A percentile compares a stretch with the other conserved stretches of the same genome.
phyloP scores from a whole-genome alignment of 2,888 invertebrate genomes.

The Phalera bucephala region DNA sequence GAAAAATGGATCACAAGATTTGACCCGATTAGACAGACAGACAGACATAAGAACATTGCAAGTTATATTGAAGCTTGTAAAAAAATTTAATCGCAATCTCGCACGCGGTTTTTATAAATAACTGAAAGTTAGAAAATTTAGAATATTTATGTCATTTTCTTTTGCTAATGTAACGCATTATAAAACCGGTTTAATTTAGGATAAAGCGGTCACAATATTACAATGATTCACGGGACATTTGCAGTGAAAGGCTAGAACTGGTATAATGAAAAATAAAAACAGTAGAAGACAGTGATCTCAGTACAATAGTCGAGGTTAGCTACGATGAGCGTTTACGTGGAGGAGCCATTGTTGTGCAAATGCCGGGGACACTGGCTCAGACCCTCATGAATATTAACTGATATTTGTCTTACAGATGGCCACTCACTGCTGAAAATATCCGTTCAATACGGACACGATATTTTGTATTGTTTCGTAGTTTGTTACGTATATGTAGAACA shows the following conservation, averaged over 20 bases:
- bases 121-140: conserved; percentile 2
- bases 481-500: conserved; percentile 29
- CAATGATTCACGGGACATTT: conserved; percentile 30
- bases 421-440: conserved; percentile 55
- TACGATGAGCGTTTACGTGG: conserved; percentile 53
- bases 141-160: conserved; percentile 23
- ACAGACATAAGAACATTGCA: too few relatives aligned
- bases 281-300: conserved; percentile 51
- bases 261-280: conserved; percentile 46
- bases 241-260: conserved; percentile 24
- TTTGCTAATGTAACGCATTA: conserved; percentile 17
- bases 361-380: conserved; percentile 53
- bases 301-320: conserved; percentile 62
- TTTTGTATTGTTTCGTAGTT: conserved; percentile 30
- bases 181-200: conserved; percentile 6
- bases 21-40: too few relatives aligned
- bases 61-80: too few relatives aligned
- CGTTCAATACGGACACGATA: conserved; percentile 47
- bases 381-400: conserved; percentile 75
- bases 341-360: conserved; percentile 70
- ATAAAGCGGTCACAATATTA: conserved; percentile 16
- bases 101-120: not conserved
- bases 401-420: conserved; percentile 62
- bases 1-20: too few relatives aligned
- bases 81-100: too few relatives aligned